Evolutionary conservation across 2,113 vertebrate genomes (phyloP).

Genomic region (Vidua macroura): DNA sequence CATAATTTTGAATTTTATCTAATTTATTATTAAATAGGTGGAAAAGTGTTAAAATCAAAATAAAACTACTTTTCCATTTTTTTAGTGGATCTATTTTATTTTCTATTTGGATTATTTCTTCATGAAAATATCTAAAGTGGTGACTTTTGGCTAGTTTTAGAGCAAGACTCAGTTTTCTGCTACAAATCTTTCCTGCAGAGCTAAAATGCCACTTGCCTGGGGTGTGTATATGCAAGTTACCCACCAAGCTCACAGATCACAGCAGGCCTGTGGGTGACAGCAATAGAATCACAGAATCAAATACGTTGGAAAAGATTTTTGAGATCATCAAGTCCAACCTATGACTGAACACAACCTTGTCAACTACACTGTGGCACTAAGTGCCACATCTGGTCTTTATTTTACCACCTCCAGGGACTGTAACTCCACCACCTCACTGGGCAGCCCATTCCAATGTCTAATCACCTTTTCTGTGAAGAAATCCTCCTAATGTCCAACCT

Average conservation of each 20-base stretch:
- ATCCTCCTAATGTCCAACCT: neutral
- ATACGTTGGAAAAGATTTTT: neutral
- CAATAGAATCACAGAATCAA: neutral
- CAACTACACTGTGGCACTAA: neutral
- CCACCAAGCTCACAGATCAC: accelerated
- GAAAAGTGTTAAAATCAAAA: neutral
- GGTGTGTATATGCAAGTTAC: neutral
- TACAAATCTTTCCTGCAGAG: neutral
- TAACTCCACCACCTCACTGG: neutral
- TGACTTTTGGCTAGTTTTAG: neutral
- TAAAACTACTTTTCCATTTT: neutral
- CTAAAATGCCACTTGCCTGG: accelerated
- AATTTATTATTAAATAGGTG: neutral
- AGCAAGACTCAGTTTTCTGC: neutral
- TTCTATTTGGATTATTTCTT: neutral
- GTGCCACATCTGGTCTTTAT: neutral
- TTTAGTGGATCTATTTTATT: neutral
- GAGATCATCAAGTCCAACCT: neutral
- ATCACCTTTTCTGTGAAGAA: neutral
- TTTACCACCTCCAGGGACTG: neutral
- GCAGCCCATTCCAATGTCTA: neutral
- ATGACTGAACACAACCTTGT: neutral
- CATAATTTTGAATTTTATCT: neutral
- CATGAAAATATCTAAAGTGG: accelerated
- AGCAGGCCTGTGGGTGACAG: neutral